Evolutionary conservation across 1,140 invertebrate genomes (phyloP).

Genomic region (Ips typographus): DNA sequence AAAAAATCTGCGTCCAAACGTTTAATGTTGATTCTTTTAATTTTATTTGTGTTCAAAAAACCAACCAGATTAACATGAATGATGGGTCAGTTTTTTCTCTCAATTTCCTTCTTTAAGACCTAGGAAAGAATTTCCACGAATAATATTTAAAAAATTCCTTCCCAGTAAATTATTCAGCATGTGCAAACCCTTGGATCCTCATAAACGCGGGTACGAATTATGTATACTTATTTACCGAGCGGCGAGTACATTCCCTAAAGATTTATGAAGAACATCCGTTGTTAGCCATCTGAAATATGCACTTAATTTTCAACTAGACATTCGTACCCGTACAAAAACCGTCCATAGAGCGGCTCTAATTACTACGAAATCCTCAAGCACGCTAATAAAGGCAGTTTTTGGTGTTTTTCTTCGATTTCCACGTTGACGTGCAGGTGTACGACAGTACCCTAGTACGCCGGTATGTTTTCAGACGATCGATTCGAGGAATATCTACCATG

Average conservation of each 20-base stretch:
- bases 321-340: conserved; percentile 15
- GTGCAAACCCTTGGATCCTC: no score
- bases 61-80: no score
- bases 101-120: no score
- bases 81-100: no score
- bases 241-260: conserved; percentile 9
- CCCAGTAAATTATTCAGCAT: no score
- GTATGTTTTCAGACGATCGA: conserved; percentile 15
- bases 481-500: conserved; percentile 11
- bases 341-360: conserved; percentile 6
- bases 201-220: neutral
- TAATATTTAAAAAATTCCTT: no score
- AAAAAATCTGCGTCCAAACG: no score
- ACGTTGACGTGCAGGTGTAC: conserved; percentile 25
- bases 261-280: conserved; percentile 17
- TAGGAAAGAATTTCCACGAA: no score
- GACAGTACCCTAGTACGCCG: neutral
- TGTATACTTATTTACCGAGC: conserved; percentile 1
- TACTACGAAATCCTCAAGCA: conserved; percentile 23
- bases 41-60: no score
- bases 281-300: conserved; percentile 18
- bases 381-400: conserved; percentile 23
- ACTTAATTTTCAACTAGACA: conserved; percentile 13
- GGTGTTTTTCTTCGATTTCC: conserved; percentile 31
- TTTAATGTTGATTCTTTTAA: no score